Evolutionary conservation across 2,888 invertebrate genomes (phyloP).

Genomic region (Pheosia gnoma): DNA sequence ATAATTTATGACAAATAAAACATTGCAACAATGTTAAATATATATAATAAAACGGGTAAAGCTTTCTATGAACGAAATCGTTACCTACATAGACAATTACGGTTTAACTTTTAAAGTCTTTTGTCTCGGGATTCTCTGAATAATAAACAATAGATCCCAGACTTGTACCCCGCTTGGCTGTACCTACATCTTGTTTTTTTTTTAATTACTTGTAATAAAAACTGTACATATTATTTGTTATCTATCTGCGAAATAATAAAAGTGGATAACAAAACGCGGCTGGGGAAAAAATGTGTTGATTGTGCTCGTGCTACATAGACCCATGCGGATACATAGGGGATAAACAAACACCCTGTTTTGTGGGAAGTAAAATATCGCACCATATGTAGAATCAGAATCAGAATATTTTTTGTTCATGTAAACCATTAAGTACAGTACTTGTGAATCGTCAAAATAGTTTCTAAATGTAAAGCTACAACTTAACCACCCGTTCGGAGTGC

Average conservation of each 20-base stretch:
- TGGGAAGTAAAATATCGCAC: too few relatives aligned
- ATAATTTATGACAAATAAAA: too few relatives aligned
- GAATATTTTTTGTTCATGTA: too few relatives aligned
- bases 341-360: too few relatives aligned
- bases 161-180: not conserved
- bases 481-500: too few relatives aligned
- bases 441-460: too few relatives aligned
- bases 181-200: conserved; percentile 1
- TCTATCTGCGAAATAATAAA: conserved; percentile 12
- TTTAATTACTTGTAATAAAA: conserved; percentile 10
- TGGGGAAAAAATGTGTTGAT: not conserved
- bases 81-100: conserved; percentile 3
- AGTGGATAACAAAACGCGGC: conserved; percentile 3
- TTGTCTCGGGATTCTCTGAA: conserved; percentile 11
- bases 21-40: not conserved
- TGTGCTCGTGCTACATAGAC: too few relatives aligned
- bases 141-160: conserved; percentile 11
- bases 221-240: conserved; percentile 3
- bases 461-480: too few relatives aligned
- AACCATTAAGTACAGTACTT: too few relatives aligned
- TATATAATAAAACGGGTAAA: not conserved
- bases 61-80: conserved; percentile 5
- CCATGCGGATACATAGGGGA: too few relatives aligned
- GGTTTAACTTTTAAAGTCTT: conserved; percentile 4
- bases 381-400: too few relatives aligned